A percentile compares a stretch with the other conserved stretches of the same genome.
Conservation (phyloP, 2,888 invertebrate species). For the Nymphalis c-album region DNA sequence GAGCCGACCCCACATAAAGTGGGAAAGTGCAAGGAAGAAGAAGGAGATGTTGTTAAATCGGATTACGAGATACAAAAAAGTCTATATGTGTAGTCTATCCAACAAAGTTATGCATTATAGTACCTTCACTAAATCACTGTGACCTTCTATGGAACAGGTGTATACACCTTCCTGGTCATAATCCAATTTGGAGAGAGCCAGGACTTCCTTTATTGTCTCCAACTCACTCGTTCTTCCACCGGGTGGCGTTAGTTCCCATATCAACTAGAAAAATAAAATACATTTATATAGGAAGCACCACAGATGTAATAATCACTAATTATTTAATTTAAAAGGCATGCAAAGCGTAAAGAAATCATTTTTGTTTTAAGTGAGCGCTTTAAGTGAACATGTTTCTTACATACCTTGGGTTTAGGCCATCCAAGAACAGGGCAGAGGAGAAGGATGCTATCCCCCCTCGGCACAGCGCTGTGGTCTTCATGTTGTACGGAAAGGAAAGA, state of each 20-base stretch:
- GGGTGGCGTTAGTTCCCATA: conserved; percentile 58
- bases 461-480: conserved; percentile 54
- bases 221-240: conserved; percentile 52
- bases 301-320: too few relatives aligned
- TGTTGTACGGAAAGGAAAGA: conserved; percentile 49
- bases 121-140: conserved; percentile 52
- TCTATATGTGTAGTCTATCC: not conserved
- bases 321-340: too few relatives aligned
- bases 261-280: conserved; percentile 50
- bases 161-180: conserved; percentile 59
- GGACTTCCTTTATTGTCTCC: conserved; percentile 51
- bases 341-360: too few relatives aligned
- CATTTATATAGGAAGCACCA: not conserved
- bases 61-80: too few relatives aligned
- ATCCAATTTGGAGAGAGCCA: conserved; percentile 49
- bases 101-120: not conserved
- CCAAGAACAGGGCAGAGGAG: conserved; percentile 84
- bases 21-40: too few relatives aligned
- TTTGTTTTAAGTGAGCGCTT: too few relatives aligned
- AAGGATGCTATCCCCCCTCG: conserved; percentile 70
- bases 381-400: not conserved
- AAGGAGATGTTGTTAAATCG: too few relatives aligned
- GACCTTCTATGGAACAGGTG: conserved; percentile 58
- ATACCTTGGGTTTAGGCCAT: conserved; percentile 81
- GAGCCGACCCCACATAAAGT: too few relatives aligned